These are phyloP conservation scores for Gastracanthus pulcherrimus DNA, from an alignment of 2,888 invertebrate genomes.

Conservation along the genomic window DNA sequence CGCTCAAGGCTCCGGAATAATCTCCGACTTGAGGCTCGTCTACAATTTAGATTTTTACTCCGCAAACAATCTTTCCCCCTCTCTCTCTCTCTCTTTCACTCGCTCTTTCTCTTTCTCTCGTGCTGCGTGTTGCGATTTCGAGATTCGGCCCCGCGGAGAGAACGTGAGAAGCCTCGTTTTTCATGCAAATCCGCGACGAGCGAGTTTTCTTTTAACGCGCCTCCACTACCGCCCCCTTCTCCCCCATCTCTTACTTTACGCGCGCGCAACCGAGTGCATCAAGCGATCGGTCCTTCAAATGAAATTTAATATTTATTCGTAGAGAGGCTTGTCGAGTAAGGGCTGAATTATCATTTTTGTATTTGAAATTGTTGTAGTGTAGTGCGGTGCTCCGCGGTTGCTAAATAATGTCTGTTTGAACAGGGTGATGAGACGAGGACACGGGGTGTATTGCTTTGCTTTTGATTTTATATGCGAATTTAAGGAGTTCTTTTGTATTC, in stretches of 20 bases:
- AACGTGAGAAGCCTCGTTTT: conserved; percentile 54
- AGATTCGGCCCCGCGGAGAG: conserved; percentile 21
- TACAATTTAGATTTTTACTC: conserved; percentile 57
- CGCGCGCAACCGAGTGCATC: too few relatives aligned
- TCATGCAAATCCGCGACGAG: conserved; percentile 46
- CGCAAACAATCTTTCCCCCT: conserved; percentile 51
- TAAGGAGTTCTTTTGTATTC: neutral
- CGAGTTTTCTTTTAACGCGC: conserved; percentile 44
- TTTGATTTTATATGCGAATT: neutral
- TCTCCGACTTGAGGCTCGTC: conserved; percentile 49
- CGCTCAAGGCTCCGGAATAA: conserved; percentile 57
- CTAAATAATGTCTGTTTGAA: too few relatives aligned
- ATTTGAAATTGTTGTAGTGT: too few relatives aligned
- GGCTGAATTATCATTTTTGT: too few relatives aligned
- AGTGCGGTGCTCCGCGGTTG: too few relatives aligned
- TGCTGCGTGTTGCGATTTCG: conserved; percentile 50
- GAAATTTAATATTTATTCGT: too few relatives aligned
- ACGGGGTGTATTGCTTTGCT: neutral
- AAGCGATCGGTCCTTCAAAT: too few relatives aligned
- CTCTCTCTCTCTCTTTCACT: conserved; percentile 3
- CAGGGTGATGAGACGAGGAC: too few relatives aligned
- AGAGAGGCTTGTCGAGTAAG: too few relatives aligned
- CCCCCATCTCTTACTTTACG: too few relatives aligned
- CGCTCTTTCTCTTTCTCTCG: too few relatives aligned
- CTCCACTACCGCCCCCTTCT: neutral